phyloP scores from a whole-genome alignment of 2,888 invertebrate species.

The Watsonalla binaria region DNA sequence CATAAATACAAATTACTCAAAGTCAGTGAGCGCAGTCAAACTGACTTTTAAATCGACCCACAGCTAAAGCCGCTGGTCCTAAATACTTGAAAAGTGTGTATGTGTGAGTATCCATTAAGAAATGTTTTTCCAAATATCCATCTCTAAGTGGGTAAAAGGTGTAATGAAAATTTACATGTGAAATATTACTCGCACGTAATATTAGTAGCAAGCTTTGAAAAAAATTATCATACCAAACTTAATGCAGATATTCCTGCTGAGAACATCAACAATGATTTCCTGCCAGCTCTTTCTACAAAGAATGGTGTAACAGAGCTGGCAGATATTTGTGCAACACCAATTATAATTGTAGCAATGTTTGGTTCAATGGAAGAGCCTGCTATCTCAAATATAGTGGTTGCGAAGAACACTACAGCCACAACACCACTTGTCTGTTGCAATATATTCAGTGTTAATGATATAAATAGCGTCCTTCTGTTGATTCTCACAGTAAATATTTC shows the following conservation, averaged over 20 bases:
- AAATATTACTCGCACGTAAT: neutral
- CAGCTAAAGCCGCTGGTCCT: too few relatives aligned
- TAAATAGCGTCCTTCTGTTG: conserved; percentile 34
- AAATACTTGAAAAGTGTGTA: too few relatives aligned
- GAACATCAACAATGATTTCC: conserved; percentile 27
- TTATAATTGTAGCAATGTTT: conserved; percentile 32
- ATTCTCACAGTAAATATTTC: conserved; percentile 29
- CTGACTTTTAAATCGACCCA: too few relatives aligned
- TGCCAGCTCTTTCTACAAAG: conserved; percentile 34
- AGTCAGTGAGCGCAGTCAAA: too few relatives aligned
- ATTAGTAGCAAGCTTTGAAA: conserved; percentile 9
- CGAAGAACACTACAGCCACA: conserved; percentile 27
- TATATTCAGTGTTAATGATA: conserved; percentile 26
- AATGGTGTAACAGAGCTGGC: conserved; percentile 30
- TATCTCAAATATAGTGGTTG: conserved; percentile 34
- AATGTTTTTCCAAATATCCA: too few relatives aligned
- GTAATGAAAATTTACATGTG: neutral
- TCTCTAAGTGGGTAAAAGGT: neutral
- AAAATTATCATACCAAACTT: conserved; percentile 32
- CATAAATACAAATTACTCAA: too few relatives aligned
- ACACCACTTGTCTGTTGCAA: conserved; percentile 38
- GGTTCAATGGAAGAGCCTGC: conserved; percentile 31
- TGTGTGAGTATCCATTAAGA: too few relatives aligned
- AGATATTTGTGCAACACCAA: conserved; percentile 31
- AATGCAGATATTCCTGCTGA: conserved; percentile 31